A percentile compares a stretch with the other conserved stretches of the same genome.
Evolutionary conservation across 1,140 invertebrate genomes (phyloP).

Genomic region (Drosophila mojavensis): DNA sequence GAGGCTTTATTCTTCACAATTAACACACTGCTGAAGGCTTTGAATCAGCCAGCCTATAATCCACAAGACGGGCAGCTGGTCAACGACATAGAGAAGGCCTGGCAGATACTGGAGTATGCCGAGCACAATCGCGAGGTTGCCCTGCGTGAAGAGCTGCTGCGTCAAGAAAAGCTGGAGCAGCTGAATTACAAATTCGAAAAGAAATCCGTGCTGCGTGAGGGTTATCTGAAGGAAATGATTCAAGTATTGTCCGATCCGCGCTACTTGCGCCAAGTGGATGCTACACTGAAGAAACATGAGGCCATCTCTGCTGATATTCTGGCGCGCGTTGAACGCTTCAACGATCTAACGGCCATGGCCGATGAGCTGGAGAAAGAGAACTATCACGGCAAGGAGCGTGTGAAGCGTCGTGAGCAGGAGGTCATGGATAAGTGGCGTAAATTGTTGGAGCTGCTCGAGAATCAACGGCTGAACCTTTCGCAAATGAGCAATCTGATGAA

Average conservation of each 20-base stretch:
- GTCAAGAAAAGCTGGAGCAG: slow-evolving; percentile 97
- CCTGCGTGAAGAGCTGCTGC: slow-evolving; percentile 94
- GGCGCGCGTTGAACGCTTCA: slow-evolving; percentile 96
- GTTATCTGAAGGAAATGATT: slow-evolving; percentile 99
- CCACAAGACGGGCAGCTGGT: slow-evolving; percentile 96
- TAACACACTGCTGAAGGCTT: slow-evolving; percentile 96
- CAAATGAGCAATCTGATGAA: slow-evolving; percentile 92
- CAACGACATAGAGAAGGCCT: slow-evolving; percentile 96
- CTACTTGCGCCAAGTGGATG: slow-evolving; percentile 96
- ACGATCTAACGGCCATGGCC: slow-evolving; percentile 95
- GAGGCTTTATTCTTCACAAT: slow-evolving; percentile 98
- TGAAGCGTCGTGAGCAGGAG: slow-evolving; percentile 92
- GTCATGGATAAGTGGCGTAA: slow-evolving; percentile 95
- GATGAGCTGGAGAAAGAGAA: slow-evolving; percentile 95
- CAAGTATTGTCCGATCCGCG: slow-evolving; percentile 96
- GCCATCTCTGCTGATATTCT: slow-evolving; percentile 98
- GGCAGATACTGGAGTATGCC: slow-evolving; percentile 96
- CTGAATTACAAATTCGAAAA: slow-evolving; percentile 98
- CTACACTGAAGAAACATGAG: slow-evolving; percentile 99
- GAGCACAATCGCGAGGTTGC: slow-evolving; percentile 98
- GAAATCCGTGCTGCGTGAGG: slow-evolving; percentile 88
- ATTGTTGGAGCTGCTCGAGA: slow-evolving; percentile 92
- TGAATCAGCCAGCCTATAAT: slow-evolving; percentile 94
- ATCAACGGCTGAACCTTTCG: slow-evolving; percentile 93
- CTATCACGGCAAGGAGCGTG: slow-evolving; percentile 94